These are phyloP conservation scores for Otus scops DNA, from an alignment of 2,797 vertebrate genomes.

Conservation along the genomic window DNA sequence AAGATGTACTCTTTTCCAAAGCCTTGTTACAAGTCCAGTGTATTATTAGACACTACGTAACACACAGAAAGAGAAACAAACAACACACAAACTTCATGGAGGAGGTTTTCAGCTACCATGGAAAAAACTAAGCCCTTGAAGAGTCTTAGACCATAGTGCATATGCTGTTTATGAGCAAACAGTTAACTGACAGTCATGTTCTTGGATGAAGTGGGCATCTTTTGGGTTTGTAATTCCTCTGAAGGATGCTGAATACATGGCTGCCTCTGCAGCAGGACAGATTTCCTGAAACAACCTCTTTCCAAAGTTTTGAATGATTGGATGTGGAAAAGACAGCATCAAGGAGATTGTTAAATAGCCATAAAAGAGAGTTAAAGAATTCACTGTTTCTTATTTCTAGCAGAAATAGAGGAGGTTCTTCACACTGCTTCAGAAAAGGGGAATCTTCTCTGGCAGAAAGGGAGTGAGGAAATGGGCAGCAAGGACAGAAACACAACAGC, in stretches of 20 bases:
- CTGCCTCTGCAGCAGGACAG: background rate
- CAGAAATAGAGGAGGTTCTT: background rate
- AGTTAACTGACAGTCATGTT: background rate
- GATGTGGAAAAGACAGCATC: background rate
- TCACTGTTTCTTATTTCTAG: background rate
- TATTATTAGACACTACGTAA: background rate
- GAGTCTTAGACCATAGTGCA: background rate
- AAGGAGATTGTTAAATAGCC: background rate
- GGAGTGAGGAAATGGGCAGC: background rate
- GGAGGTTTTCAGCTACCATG: background rate
- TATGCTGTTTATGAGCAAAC: background rate
- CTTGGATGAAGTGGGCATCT: background rate
- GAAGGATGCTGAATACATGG: rapidly evolving
- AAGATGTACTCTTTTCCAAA: background rate
- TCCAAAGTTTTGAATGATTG: background rate
- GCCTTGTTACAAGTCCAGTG: background rate
- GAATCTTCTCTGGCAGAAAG: background rate
- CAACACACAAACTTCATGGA: background rate
- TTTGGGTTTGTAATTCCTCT: background rate
- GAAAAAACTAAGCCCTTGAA: background rate
- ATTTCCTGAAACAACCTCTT: background rate
- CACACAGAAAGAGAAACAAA: background rate
- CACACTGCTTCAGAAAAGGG: background rate
- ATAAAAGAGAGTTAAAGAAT: background rate
- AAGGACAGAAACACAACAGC: conserved; percentile 8